These are phyloP conservation scores for Copsychus sechellarum DNA, from an alignment of 2,113 vertebrate genomes.

Conservation along the genomic window DNA sequence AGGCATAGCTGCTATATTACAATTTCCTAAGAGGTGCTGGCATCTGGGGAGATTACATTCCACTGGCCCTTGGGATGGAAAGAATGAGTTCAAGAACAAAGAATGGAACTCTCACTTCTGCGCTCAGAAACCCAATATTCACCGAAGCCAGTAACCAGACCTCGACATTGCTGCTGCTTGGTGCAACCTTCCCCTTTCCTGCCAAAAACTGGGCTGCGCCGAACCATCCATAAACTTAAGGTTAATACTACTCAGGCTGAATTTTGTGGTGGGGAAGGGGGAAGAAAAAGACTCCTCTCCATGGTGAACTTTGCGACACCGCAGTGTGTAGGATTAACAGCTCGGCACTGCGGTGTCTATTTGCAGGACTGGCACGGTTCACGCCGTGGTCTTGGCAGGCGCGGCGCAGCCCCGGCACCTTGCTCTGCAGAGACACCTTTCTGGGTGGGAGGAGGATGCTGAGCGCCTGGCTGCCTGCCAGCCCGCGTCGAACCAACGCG, in stretches of 20 bases:
- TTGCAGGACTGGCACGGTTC: constrained; percentile 33
- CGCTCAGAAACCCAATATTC: constrained; percentile 52
- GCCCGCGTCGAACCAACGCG: not conserved
- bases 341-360: not conserved
- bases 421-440: constrained; percentile 56
- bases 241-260: not conserved
- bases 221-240: not conserved
- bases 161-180: accelerated
- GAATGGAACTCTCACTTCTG: constrained; percentile 58
- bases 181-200: not conserved
- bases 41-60: constrained; percentile 73
- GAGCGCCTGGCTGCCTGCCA: constrained; percentile 32
- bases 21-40: constrained; percentile 68
- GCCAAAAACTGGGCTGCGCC: not conserved
- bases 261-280: not conserved
- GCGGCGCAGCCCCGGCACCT: not conserved
- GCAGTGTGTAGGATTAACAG: not conserved
- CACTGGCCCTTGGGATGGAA: constrained; percentile 67
- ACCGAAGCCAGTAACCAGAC: not conserved
- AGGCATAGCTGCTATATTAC: constrained; percentile 57
- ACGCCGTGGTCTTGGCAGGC: constrained; percentile 13
- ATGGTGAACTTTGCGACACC: not conserved
- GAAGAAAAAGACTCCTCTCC: not conserved
- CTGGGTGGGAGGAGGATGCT: constrained; percentile 41
- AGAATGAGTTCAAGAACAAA: constrained; percentile 72